These are phyloP conservation scores for Hormiphora californensis DNA, from an alignment of 37 sponge, comb jelly and placozoan species.

Conservation along the genomic window DNA sequence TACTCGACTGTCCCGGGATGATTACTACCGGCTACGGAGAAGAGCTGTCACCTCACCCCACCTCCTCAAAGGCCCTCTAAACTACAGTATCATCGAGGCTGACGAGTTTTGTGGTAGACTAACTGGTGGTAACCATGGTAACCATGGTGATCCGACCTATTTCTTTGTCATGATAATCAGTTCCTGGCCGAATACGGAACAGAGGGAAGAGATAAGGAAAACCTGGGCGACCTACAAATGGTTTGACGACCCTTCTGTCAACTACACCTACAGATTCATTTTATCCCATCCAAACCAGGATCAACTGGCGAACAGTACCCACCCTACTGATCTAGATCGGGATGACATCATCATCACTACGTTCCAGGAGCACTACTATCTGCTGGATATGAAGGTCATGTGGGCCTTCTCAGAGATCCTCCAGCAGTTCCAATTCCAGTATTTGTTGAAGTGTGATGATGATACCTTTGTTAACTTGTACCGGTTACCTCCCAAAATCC, in stretches of 20 bases:
- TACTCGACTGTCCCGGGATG: too few species aligned
- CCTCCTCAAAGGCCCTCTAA: not conserved
- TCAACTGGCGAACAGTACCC: not conserved
- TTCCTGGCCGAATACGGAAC: not conserved
- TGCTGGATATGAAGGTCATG: slow-evolving; percentile 23
- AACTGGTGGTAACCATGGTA: not conserved
- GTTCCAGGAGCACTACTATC: not conserved
- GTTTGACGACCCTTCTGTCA: not conserved
- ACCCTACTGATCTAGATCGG: not conserved
- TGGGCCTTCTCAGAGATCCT: not conserved
- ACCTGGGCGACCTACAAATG: slow-evolving; percentile 24
- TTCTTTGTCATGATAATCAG: slow-evolving; percentile 8
- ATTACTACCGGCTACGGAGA: slow-evolving; percentile 4
- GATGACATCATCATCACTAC: not conserved
- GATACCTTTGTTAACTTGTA: slow-evolving; percentile 32
- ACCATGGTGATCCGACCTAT: not conserved
- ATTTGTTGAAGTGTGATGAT: slow-evolving; percentile 6
- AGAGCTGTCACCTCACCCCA: not conserved
- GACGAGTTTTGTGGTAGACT: not conserved
- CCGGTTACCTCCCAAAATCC: not conserved
- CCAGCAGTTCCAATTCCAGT: not conserved
- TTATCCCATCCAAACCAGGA: not conserved
- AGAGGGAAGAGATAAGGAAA: not conserved
- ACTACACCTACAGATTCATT: slow-evolving; percentile 3
- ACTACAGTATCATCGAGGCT: not conserved